Evolutionary conservation across 35 echinoderm and acorn worm species (phyloP).

Genomic region (Apostichopus parvimensis): DNA sequence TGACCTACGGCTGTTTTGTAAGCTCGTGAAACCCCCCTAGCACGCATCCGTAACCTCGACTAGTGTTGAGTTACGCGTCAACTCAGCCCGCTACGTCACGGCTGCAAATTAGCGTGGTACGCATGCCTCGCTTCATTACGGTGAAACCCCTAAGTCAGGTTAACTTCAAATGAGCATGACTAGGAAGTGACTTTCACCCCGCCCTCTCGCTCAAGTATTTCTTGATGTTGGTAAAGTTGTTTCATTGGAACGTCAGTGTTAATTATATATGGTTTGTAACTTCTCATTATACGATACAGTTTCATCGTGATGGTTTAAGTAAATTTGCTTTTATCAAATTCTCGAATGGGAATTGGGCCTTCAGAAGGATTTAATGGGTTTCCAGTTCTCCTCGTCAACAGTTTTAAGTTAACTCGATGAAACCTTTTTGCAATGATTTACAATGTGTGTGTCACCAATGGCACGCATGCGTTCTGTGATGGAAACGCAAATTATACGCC

Average conservation of each 20-base stretch:
- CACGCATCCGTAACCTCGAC: conserved; percentile 41
- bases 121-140: conserved; percentile 53
- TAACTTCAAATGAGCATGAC: conserved; percentile 59
- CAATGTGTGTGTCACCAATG: conserved; percentile 8
- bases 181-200: conserved; percentile 26
- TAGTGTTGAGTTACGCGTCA: conserved; percentile 49
- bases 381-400: conserved; percentile 35
- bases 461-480: conserved; percentile 48
- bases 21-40: not conserved
- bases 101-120: conserved; percentile 54
- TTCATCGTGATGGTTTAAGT: conserved; percentile 28
- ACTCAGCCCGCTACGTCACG: conserved; percentile 23
- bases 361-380: conserved; percentile 6
- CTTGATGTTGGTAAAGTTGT: conserved; percentile 17
- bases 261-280: conserved; percentile 56
- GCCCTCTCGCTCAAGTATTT: conserved; percentile 32
- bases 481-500: conserved; percentile 54
- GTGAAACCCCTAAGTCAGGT: conserved; percentile 27
- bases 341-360: conserved; percentile 26
- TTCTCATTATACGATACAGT: conserved; percentile 48
- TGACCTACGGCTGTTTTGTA: conserved; percentile 2
- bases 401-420: conserved; percentile 38
- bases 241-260: conserved; percentile 57
- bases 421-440: conserved; percentile 32
- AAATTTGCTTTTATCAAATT: conserved; percentile 56